Evolutionary conservation across 2,113 vertebrate species (phyloP).

Genomic region (Delphinus delphis): DNA sequence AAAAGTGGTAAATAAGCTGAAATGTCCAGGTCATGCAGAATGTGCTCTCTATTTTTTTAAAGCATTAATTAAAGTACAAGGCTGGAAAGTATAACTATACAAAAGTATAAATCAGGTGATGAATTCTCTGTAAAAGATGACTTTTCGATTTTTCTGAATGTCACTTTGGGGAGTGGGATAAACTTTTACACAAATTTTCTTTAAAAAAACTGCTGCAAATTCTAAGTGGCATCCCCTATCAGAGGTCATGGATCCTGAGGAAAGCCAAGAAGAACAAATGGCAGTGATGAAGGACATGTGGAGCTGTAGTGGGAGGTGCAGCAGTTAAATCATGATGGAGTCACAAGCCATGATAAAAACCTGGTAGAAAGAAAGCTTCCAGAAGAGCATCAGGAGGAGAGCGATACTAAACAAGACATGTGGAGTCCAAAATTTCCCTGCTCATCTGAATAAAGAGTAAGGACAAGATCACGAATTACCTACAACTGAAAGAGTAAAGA

Average conservation of each 20-base stretch:
- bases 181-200: not conserved
- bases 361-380: not conserved
- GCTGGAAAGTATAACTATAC: not conserved
- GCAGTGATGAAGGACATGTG: not conserved
- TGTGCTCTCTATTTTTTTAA: not conserved
- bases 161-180: not conserved
- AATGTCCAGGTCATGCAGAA: not conserved
- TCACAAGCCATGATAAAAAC: not conserved
- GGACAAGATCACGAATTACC: not conserved
- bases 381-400: not conserved
- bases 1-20: not conserved
- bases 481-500: not conserved
- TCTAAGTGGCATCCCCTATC: not conserved
- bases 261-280: not conserved
- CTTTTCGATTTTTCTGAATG: not conserved
- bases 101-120: not conserved
- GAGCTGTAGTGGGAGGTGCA: rapidly evolving
- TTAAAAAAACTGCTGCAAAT: not conserved
- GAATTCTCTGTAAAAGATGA: not conserved
- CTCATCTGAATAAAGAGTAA: not conserved
- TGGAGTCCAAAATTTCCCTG: not conserved
- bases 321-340: not conserved
- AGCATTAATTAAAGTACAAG: not conserved
- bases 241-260: not conserved
- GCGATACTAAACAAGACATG: too few relatives aligned